Percentiles rank a stretch among this genome's conserved stretches.
phyloP scores from a whole-genome alignment of 2,113 vertebrate genomes.

The Xiphorhynchus elegans region DNA sequence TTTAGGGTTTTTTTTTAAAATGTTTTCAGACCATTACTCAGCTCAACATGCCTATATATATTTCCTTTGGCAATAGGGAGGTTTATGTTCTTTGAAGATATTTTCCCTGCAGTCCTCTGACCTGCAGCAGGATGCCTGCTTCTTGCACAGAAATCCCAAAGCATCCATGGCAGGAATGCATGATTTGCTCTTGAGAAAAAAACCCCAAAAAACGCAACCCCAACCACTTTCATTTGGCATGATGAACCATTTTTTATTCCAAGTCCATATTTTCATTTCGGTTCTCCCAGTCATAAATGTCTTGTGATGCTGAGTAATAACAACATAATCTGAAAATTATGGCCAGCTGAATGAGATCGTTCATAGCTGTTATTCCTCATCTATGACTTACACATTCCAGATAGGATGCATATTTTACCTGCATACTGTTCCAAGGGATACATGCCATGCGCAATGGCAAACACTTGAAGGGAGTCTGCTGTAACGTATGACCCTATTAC shows the following conservation, averaged over 20 bases:
- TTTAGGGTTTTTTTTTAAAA: neutral
- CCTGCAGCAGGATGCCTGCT: neutral
- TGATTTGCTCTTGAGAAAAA: neutral
- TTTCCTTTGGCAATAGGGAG: neutral
- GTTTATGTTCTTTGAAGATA: neutral
- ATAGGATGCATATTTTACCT: constrained; percentile 32
- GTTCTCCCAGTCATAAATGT: constrained; percentile 24
- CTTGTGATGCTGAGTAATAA: constrained; percentile 66
- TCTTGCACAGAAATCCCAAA: neutral
- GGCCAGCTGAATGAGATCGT: constrained; percentile 2
- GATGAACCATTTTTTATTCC: neutral
- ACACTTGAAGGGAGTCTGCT: neutral
- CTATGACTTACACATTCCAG: constrained; percentile 26
- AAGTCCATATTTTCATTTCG: constrained; percentile 28
- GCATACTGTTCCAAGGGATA: neutral
- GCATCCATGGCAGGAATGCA: neutral
- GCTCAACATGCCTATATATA: neutral
- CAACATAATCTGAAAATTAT: constrained; percentile 50
- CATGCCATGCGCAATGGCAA: neutral
- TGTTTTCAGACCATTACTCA: neutral
- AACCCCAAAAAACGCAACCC: neutral
- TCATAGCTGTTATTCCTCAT: constrained; percentile 19
- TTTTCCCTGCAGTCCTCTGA: neutral
- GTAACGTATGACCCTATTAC: neutral
- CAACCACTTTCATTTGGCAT: neutral